Conservation (phyloP, 2,797 vertebrate genomes). For the Galaxias olidus region DNA sequence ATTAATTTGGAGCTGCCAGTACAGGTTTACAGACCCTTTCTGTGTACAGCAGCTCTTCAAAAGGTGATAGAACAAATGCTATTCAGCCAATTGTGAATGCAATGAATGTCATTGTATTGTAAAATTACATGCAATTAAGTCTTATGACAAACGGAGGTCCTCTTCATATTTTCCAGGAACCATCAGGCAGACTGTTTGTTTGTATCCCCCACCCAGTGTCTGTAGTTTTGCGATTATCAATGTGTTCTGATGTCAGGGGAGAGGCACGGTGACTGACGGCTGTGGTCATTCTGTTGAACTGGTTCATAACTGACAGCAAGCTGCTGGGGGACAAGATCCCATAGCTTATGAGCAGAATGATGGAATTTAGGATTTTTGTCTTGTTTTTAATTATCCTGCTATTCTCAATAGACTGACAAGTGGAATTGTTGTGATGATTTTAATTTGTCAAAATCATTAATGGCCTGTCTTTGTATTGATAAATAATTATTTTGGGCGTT, state of each 20-base stretch:
- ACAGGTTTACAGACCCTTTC: no score
- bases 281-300: constrained; percentile 37
- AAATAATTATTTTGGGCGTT: constrained; percentile 49
- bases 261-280: constrained; percentile 69
- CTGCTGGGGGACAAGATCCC: constrained; percentile 32
- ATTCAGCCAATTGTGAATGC: no score
- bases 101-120: constrained; percentile 58
- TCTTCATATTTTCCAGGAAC: constrained; percentile 53
- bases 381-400: constrained; percentile 84
- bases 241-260: constrained; percentile 66
- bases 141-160: constrained; percentile 56
- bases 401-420: constrained; percentile 66
- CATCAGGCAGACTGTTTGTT: constrained; percentile 25
- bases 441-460: constrained; percentile 71
- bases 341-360: constrained; percentile 33
- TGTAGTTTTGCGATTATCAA: constrained; percentile 66
- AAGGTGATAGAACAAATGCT: no score
- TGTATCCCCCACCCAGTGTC: constrained; percentile 34
- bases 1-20: no score
- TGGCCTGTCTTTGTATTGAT: constrained; percentile 71
- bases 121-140: constrained; percentile 67
- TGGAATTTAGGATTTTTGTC: constrained; percentile 28
- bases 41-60: no score
- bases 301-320: constrained; percentile 64
- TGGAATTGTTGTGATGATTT: constrained; percentile 71